Evolutionary conservation across 2,113 vertebrate genomes (phyloP).

Genomic region (Sapayoa aenigma): DNA sequence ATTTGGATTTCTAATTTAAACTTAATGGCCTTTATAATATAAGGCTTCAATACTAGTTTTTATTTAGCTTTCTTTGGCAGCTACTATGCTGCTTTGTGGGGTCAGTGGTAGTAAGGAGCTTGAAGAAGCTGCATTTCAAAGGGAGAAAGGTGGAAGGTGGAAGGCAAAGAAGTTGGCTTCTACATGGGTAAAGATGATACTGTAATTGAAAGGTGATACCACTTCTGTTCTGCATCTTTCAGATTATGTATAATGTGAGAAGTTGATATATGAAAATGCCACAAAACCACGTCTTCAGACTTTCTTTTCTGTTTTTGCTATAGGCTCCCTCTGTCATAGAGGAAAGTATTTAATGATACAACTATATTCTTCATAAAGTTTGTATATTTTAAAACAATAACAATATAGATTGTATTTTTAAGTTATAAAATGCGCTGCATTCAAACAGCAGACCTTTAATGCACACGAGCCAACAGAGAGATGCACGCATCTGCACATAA

Average conservation of each 20-base stretch:
- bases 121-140: not conserved
- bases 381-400: not conserved
- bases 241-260: not conserved
- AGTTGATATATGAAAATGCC: not conserved
- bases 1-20: not conserved
- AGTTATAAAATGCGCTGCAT: not conserved
- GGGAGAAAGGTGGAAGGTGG: not conserved
- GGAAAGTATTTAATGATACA: not conserved
- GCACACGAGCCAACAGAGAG: not conserved
- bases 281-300: not conserved
- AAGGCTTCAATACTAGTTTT: not conserved
- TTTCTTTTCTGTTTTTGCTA: not conserved
- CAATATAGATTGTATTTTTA: not conserved
- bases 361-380: not conserved
- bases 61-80: not conserved
- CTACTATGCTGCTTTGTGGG: not conserved
- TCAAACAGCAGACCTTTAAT: not conserved
- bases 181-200: not conserved
- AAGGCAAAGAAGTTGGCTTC: not conserved
- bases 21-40: not conserved
- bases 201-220: not conserved
- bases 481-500: not conserved
- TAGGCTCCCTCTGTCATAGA: not conserved
- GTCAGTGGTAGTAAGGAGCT: not conserved
- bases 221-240: not conserved